Percentiles rank a stretch among this genome's conserved stretches.
Evolutionary conservation across 2,888 invertebrate genomes (phyloP).

Genomic region (Spilarctia lutea): DNA sequence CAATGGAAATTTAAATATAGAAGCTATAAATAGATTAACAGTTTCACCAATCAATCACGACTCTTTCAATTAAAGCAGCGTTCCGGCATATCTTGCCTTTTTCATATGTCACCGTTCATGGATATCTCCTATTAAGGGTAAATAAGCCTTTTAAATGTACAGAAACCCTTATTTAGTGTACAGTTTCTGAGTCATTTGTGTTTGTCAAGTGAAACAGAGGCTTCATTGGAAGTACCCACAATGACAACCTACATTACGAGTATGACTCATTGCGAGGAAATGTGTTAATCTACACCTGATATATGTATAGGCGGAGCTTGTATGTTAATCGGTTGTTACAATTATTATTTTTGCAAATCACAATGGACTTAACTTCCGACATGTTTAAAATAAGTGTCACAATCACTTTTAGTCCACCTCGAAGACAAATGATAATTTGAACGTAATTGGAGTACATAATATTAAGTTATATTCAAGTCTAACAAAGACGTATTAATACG

Average conservation of each 20-base stretch:
- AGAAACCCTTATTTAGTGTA: conserved; percentile 79
- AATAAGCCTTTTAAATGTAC: conserved; percentile 72
- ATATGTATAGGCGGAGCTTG: conserved; percentile 63
- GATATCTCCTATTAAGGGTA: conserved; percentile 72
- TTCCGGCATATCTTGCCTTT: conserved; percentile 80
- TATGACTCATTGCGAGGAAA: conserved; percentile 75
- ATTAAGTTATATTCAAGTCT: conserved; percentile 12
- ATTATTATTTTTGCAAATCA: conserved; percentile 69
- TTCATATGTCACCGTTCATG: conserved; percentile 66
- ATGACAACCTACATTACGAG: conserved; percentile 57
- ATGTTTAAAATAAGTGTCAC: conserved; percentile 17
- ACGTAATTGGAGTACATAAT: background rate
- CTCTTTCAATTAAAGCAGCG: conserved; percentile 59
- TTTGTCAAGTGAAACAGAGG: conserved; percentile 66
- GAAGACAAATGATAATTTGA: background rate
- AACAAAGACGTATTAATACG: conserved; percentile 57
- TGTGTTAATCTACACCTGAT: conserved; percentile 71
- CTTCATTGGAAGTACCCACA: conserved; percentile 66
- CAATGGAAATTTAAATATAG: conserved; percentile 36
- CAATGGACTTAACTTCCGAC: conserved; percentile 40
- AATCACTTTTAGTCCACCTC: background rate
- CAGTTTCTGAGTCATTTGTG: conserved; percentile 69
- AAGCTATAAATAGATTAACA: conserved; percentile 33
- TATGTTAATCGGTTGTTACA: conserved; percentile 72
- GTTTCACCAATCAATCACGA: conserved; percentile 57